A percentile compares a stretch with the other conserved stretches of the same genome.
Conservation (phyloP, 2,113 vertebrate genomes). For the Hemicordylus capensis region DNA sequence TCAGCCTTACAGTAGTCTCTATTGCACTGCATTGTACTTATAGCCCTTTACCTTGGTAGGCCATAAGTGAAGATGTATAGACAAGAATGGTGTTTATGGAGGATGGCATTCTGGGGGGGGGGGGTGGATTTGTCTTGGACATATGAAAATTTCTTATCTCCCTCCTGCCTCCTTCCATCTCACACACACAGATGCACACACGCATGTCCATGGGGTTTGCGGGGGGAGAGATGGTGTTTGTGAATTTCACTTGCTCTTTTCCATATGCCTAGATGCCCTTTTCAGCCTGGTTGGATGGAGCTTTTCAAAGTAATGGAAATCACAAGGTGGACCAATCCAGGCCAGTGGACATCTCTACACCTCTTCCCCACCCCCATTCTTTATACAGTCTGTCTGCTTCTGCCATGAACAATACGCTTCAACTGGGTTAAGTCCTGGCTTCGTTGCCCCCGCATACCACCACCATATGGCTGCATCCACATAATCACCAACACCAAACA, state of each 20-base stretch:
- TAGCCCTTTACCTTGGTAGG: not conserved
- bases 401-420: rapidly evolving
- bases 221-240: not conserved
- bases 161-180: not conserved
- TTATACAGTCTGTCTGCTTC: not conserved
- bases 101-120: not conserved
- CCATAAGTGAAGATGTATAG: not conserved
- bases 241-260: not conserved
- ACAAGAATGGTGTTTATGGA: not conserved
- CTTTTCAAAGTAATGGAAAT: slow-evolving; percentile 51
- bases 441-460: not conserved
- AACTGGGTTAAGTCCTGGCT: not conserved
- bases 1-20: not conserved
- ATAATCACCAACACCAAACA: not conserved
- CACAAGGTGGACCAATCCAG: not conserved
- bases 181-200: not conserved
- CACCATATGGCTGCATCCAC: not conserved
- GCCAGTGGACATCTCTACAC: slow-evolving; percentile 40
- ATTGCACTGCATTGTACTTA: not conserved
- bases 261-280: not conserved
- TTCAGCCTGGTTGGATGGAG: slow-evolving; percentile 49
- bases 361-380: not conserved
- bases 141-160: not conserved
- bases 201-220: too few relatives aligned
- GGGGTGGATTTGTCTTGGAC: not conserved